Evolutionary conservation across 2,113 vertebrate species (phyloP).

Genomic region (Cephalopterus ornatus): DNA sequence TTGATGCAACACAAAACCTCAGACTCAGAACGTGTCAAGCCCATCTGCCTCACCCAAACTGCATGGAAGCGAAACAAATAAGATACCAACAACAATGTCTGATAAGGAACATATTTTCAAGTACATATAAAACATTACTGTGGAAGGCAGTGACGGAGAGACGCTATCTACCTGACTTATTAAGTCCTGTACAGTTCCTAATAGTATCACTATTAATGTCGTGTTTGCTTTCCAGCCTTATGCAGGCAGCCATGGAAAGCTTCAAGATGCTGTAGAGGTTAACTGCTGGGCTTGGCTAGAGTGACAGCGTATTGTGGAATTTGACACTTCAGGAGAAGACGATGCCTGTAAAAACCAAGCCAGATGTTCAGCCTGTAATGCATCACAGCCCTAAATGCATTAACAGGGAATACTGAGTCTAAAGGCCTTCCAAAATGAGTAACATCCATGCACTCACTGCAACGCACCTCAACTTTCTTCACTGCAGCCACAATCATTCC

Average conservation of each 20-base stretch:
- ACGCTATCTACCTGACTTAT: not conserved
- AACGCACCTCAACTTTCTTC: not conserved
- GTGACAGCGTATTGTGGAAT: conserved; percentile 13
- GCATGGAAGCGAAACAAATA: not conserved
- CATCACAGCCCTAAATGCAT: not conserved
- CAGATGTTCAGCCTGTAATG: not conserved
- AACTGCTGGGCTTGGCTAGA: not conserved
- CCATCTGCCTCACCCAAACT: not conserved
- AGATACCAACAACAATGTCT: not conserved
- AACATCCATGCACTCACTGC: not conserved
- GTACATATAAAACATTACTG: not conserved
- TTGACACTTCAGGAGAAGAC: conserved; percentile 31
- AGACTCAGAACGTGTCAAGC: not conserved
- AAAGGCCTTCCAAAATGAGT: not conserved
- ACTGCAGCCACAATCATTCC: not conserved
- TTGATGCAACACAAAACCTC: not conserved
- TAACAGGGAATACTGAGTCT: not conserved
- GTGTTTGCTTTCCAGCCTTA: not conserved
- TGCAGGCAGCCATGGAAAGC: not conserved
- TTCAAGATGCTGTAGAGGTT: not conserved
- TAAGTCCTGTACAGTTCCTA: not conserved
- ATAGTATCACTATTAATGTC: not conserved
- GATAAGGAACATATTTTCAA: not conserved
- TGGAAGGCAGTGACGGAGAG: not conserved
- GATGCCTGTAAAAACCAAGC: conserved; percentile 6